A percentile compares a stretch with the other conserved stretches of the same genome.
Evolutionary conservation across 2,888 invertebrate genomes (phyloP).

Genomic region (Agonopterix alstromeriana): DNA sequence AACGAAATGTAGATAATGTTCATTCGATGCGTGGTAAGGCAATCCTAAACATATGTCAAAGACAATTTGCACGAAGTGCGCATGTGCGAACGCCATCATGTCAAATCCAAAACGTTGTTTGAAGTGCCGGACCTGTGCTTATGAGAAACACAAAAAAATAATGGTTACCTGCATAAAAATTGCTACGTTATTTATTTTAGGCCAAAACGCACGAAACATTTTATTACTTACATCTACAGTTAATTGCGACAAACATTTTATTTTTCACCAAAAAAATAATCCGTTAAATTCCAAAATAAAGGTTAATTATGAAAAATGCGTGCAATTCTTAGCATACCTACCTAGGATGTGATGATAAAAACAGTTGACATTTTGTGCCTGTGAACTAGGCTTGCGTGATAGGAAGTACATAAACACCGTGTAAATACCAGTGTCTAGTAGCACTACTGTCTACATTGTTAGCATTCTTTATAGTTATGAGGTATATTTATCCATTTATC

Average conservation of each 20-base stretch:
- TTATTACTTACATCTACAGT: not conserved
- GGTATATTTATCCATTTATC: too few relatives aligned
- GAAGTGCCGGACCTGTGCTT: too few relatives aligned
- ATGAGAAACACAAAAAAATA: too few relatives aligned
- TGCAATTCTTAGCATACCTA: slow-evolving; percentile 1
- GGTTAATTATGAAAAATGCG: not conserved
- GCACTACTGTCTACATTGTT: too few relatives aligned
- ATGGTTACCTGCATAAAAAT: not conserved
- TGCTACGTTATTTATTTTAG: not conserved
- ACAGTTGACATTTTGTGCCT: not conserved
- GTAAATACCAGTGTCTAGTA: slow-evolving; percentile 1
- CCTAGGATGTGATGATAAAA: not conserved
- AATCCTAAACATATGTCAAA: too few relatives aligned
- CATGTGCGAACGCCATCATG: too few relatives aligned
- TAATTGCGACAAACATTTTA: not conserved
- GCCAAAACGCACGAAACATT: not conserved
- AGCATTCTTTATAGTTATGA: too few relatives aligned
- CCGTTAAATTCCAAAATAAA: not conserved
- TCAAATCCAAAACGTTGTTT: too few relatives aligned
- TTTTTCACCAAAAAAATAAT: not conserved
- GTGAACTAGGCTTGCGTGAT: slow-evolving; percentile 7
- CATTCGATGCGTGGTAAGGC: too few relatives aligned
- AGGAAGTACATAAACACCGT: slow-evolving; percentile 5
- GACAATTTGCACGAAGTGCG: too few relatives aligned
- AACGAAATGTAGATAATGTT: too few relatives aligned